Conservation (phyloP, 2,113 vertebrate species). For the Rana temporaria region DNA sequence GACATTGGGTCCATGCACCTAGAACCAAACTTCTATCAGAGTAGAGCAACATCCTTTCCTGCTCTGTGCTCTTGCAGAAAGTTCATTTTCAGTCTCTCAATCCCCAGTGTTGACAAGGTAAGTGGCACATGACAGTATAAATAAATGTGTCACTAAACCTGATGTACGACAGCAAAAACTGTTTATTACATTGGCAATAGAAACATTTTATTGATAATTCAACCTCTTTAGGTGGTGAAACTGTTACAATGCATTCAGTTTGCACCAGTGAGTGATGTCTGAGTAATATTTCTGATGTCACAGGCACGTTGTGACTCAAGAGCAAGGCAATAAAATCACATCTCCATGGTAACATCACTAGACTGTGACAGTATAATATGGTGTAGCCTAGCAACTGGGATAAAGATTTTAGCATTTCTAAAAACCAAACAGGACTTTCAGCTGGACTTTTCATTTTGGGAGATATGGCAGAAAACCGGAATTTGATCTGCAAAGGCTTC, state of each 20-base stretch:
- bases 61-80: too few relatives aligned
- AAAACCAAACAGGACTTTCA: conserved; percentile 37
- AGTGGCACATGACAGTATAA: too few relatives aligned
- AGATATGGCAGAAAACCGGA: background rate
- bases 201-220: background rate
- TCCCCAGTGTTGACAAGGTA: too few relatives aligned
- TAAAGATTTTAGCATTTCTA: conserved; percentile 48
- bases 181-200: too few relatives aligned
- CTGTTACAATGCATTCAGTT: background rate
- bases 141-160: too few relatives aligned
- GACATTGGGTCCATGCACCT: too few relatives aligned
- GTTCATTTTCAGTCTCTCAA: too few relatives aligned
- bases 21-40: too few relatives aligned
- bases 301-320: conserved; percentile 43
- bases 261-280: conserved; percentile 23
- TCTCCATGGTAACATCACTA: conserved; percentile 69
- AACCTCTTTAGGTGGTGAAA: background rate
- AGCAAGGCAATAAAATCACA: conserved; percentile 59
- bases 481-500: too few relatives aligned
- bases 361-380: conserved; percentile 60
- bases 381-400: conserved; percentile 64
- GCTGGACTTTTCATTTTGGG: background rate
- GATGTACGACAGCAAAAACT: too few relatives aligned
- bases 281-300: conserved; percentile 54
- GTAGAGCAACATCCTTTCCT: too few relatives aligned